Conservation (phyloP, 2,797 vertebrate genomes). For the Urosaurus nigricauda region DNA sequence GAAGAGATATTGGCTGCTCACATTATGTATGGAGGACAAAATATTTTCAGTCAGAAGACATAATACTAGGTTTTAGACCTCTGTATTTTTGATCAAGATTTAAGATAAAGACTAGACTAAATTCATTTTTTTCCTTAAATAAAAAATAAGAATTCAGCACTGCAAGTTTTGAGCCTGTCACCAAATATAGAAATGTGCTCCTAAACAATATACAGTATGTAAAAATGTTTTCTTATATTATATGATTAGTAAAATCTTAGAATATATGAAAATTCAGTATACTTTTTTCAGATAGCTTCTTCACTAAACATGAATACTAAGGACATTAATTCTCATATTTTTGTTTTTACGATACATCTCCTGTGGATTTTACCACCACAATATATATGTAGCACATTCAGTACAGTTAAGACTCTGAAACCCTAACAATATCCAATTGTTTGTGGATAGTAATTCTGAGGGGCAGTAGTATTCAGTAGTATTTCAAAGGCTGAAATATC, state of each 20-base stretch:
- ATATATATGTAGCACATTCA: constrained; percentile 40
- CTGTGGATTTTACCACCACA: constrained; percentile 22
- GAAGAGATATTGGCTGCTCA: not conserved
- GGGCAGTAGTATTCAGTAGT: constrained; percentile 33
- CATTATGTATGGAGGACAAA: not conserved
- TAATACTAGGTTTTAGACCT: not conserved
- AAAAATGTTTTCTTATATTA: not conserved
- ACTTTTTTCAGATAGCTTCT: not conserved
- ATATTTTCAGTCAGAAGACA: not conserved
- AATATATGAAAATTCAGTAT: not conserved
- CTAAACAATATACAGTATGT: constrained; percentile 40
- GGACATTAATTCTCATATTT: constrained; percentile 37
- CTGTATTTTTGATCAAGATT: constrained; percentile 56
- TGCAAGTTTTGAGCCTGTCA: constrained; percentile 63
- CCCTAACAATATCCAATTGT: constrained; percentile 1
- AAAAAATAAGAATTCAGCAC: constrained; percentile 66
- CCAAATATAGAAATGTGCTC: constrained; percentile 56
- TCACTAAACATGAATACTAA: constrained; percentile 37
- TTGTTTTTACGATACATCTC: constrained; percentile 20
- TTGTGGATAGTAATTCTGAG: constrained; percentile 34
- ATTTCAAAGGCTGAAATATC: constrained; percentile 40
- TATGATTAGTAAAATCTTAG: constrained; percentile 44
- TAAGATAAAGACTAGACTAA: constrained; percentile 52
- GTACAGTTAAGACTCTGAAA: not conserved
- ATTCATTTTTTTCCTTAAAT: constrained; percentile 56